Evolutionary conservation across 2,797 vertebrate species (phyloP).

Genomic region (Naso thynnoides): DNA sequence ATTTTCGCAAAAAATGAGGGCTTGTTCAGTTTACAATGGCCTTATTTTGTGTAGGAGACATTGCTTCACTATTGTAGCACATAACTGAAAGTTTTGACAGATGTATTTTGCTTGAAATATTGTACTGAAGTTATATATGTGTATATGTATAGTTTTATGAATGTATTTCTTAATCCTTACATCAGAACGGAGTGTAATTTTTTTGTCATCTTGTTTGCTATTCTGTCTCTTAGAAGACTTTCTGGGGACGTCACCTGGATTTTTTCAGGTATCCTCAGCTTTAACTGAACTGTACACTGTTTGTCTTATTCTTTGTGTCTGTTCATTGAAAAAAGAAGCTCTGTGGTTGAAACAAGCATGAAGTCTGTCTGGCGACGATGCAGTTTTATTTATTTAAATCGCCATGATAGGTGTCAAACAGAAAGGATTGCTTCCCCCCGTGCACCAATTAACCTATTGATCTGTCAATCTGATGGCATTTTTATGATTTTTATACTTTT

Average conservation of each 20-base stretch:
- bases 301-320: slow-evolving; percentile 56
- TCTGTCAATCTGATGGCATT: slow-evolving; percentile 45
- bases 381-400: slow-evolving; percentile 66
- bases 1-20: slow-evolving; percentile 77
- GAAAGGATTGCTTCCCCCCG: slow-evolving; percentile 42
- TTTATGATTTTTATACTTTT: slow-evolving; percentile 63
- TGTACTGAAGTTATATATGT: slow-evolving; percentile 78
- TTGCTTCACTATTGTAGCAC: slow-evolving; percentile 81
- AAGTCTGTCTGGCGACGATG: slow-evolving; percentile 56
- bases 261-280: slow-evolving; percentile 51
- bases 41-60: slow-evolving; percentile 80
- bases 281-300: slow-evolving; percentile 63
- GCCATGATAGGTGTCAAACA: slow-evolving; percentile 52
- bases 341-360: slow-evolving; percentile 63
- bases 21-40: slow-evolving; percentile 85
- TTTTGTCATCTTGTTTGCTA: slow-evolving; percentile 67
- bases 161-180: slow-evolving; percentile 82
- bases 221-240: slow-evolving; percentile 61
- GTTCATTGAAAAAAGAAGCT: slow-evolving; percentile 55
- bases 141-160: slow-evolving; percentile 83
- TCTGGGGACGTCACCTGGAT: slow-evolving; percentile 47
- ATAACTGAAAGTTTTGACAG: slow-evolving; percentile 77
- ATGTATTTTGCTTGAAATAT: slow-evolving; percentile 83
- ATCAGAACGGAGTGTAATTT: slow-evolving; percentile 65
- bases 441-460: slow-evolving; percentile 10